A percentile compares a stretch with the other conserved stretches of the same genome.
Conservation (phyloP, 2,797 vertebrate genomes). For the Enoplosus armatus region DNA sequence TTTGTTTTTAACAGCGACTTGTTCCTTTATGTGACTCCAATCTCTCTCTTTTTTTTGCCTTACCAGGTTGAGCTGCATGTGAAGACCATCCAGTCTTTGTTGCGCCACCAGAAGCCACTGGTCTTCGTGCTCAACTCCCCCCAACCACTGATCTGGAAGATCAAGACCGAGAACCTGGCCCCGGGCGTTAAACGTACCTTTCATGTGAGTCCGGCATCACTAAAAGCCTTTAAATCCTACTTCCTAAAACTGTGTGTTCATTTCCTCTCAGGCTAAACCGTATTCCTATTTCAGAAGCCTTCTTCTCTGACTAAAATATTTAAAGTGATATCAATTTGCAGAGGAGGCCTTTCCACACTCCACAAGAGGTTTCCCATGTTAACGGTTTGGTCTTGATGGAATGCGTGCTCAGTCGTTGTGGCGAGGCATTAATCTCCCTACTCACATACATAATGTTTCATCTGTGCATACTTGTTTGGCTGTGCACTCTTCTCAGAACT, state of each 20-base stretch:
- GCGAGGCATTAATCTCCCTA: slow-evolving; percentile 10
- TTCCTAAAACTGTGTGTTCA: slow-evolving; percentile 72
- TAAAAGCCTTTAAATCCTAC: slow-evolving; percentile 66
- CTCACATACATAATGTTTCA: slow-evolving; percentile 10
- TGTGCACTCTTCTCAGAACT: background rate
- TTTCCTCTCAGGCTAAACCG: slow-evolving; percentile 67
- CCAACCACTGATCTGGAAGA: slow-evolving; percentile 90
- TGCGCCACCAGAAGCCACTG: slow-evolving; percentile 92
- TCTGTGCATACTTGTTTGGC: background rate
- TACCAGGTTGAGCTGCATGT: slow-evolving; percentile 92
- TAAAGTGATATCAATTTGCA: slow-evolving; percentile 43
- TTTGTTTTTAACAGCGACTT: slow-evolving; percentile 3
- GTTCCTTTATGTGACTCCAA: slow-evolving; percentile 9
- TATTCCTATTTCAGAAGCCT: slow-evolving; percentile 50
- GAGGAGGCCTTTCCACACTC: slow-evolving; percentile 23
- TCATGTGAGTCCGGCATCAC: slow-evolving; percentile 89
- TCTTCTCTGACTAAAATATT: slow-evolving; percentile 47
- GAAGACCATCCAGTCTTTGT: slow-evolving; percentile 93
- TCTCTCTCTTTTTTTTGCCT: slow-evolving; percentile 35
- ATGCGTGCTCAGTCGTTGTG: background rate
- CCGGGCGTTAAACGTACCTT: slow-evolving; percentile 88
- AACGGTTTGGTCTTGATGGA: background rate
- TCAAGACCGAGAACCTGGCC: slow-evolving; percentile 92
- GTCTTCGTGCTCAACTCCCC: slow-evolving; percentile 95
- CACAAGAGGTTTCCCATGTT: slow-evolving; percentile 24